Evolutionary conservation across 1,140 invertebrate species (phyloP).

Genomic region (Drosophila auraria): DNA sequence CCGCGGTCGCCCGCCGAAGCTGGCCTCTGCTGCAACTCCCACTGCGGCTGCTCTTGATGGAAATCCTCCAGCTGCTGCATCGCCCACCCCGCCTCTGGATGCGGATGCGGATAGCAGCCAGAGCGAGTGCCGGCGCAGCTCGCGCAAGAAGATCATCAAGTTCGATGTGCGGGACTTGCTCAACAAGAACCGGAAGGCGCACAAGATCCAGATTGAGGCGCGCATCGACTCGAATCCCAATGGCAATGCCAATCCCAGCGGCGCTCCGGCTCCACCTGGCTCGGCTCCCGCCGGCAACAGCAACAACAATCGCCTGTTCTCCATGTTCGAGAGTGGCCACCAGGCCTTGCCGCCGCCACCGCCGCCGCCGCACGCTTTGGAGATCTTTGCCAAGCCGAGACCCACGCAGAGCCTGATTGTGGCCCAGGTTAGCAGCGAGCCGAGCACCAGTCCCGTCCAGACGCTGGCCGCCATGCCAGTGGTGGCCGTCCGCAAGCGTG

Average conservation of each 20-base stretch:
- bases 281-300: background rate
- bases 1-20: constrained; percentile 37
- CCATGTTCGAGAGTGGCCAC: constrained; percentile 41
- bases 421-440: constrained; percentile 64
- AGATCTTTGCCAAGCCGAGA: constrained; percentile 56
- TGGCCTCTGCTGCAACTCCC: background rate
- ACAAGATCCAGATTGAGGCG: constrained; percentile 78
- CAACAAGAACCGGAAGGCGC: constrained; percentile 69
- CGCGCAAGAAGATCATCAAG: constrained; percentile 78
- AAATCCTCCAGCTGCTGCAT: background rate
- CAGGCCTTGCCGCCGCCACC: constrained; percentile 14
- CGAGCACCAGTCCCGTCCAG: background rate
- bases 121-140: constrained; percentile 72
- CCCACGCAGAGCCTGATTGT: constrained; percentile 65
- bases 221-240: constrained; percentile 71
- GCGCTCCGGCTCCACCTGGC: background rate
- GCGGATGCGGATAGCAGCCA: constrained; percentile 1
- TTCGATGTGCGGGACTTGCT: constrained; percentile 76
- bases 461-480: background rate
- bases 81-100: constrained; percentile 3
- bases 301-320: constrained; percentile 29
- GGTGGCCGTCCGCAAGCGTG: constrained; percentile 32
- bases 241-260: background rate
- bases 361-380: constrained; percentile 31
- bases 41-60: background rate